A percentile compares a stretch with the other conserved stretches of the same genome.
phyloP scores from a whole-genome alignment of 2,113 vertebrate genomes.

The Seriola rivoliana region DNA sequence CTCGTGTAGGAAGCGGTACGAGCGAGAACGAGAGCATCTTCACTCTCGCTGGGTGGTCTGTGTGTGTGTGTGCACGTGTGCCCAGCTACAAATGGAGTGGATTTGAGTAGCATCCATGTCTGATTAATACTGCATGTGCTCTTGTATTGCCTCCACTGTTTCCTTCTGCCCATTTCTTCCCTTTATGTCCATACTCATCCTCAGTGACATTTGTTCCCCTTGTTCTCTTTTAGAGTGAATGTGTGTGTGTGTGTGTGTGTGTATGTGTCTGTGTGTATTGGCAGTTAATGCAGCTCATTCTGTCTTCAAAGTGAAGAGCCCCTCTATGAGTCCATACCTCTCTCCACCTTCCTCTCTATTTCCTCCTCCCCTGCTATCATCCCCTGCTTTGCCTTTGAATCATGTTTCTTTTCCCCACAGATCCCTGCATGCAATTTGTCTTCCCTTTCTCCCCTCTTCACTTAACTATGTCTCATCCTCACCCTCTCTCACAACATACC shows the following conservation, averaged over 20 bases:
- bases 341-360: constrained; percentile 30
- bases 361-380: constrained; percentile 41
- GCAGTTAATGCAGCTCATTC: constrained; percentile 39
- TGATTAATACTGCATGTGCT: constrained; percentile 69
- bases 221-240: neutral
- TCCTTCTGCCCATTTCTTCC: constrained; percentile 38
- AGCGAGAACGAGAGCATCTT: constrained; percentile 26
- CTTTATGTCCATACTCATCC: constrained; percentile 38
- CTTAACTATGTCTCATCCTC: constrained; percentile 13
- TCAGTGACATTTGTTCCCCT: constrained; percentile 32
- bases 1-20: constrained; percentile 31
- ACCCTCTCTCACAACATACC: constrained; percentile 2
- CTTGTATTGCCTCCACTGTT: constrained; percentile 57
- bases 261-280: constrained; percentile 8
- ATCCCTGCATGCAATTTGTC: constrained; percentile 34
- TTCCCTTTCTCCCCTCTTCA: neutral
- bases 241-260: neutral
- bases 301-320: constrained; percentile 58
- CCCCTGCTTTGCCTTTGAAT: constrained; percentile 42
- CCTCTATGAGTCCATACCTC: constrained; percentile 23
- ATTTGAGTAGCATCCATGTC: constrained; percentile 55
- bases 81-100: constrained; percentile 37
- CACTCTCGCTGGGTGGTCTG: constrained; percentile 42
- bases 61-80: constrained; percentile 24
- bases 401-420: neutral